These are phyloP conservation scores for Lagria hirta DNA, from an alignment of 2,888 invertebrate genomes.

Conservation along the genomic window DNA sequence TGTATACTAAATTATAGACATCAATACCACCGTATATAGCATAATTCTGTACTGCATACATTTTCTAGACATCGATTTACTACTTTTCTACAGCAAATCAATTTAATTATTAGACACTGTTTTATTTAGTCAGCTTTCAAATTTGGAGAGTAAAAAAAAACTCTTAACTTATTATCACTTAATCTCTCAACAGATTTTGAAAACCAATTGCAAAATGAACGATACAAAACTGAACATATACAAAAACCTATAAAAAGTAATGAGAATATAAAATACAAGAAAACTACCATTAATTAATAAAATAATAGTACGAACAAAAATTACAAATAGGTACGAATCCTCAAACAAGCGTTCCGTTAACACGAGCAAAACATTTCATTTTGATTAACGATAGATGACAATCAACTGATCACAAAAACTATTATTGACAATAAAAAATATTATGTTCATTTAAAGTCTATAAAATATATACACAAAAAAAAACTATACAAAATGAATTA, in stretches of 20 bases:
- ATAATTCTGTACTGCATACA: constrained; percentile 41
- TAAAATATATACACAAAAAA: constrained; percentile 19
- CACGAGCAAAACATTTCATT: constrained; percentile 10
- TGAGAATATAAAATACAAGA: constrained; percentile 7
- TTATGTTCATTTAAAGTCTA: constrained; percentile 11
- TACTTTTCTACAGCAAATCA: constrained; percentile 37
- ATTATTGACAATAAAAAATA: constrained; percentile 16
- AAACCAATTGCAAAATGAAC: constrained; percentile 20
- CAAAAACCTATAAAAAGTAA: constrained; percentile 9
- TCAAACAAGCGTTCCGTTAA: constrained; percentile 23
- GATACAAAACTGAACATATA: constrained; percentile 14
- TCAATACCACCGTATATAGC: constrained; percentile 18
- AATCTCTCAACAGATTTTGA: constrained; percentile 14
- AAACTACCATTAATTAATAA: constrained; percentile 22
- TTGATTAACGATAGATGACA: constrained; percentile 37
- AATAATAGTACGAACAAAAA: constrained; percentile 24
- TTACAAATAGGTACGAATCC: constrained; percentile 22
- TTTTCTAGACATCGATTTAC: constrained; percentile 8
- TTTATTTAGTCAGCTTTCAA: constrained; percentile 37
- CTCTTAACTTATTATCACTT: too few relatives aligned
- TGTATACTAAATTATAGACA: constrained; percentile 21
- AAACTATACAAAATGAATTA: constrained; percentile 15
- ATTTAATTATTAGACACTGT: too few relatives aligned
- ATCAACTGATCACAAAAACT: constrained; percentile 20
- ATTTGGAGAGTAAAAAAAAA: constrained; percentile 14